phyloP scores from a whole-genome alignment of 2,113 vertebrate genomes.

The Tachycineta bicolor region DNA sequence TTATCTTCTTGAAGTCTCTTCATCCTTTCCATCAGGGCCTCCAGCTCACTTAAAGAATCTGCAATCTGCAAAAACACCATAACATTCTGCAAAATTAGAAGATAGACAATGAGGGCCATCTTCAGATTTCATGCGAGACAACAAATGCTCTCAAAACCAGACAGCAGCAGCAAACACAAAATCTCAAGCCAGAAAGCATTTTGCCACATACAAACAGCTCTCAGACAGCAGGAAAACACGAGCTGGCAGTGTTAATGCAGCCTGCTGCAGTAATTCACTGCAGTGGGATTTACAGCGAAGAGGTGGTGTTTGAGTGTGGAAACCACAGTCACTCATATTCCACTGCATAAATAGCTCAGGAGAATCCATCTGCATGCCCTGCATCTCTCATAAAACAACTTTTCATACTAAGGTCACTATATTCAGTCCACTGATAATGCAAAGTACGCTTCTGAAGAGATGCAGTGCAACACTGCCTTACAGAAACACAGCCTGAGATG shows the following conservation, averaged over 20 bases:
- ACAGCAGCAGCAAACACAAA: background rate
- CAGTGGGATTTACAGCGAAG: background rate
- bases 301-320: background rate
- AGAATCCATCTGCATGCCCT: background rate
- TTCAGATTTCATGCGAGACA: slow-evolving; percentile 8
- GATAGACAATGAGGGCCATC: background rate
- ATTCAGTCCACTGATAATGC: background rate
- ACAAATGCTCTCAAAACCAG: background rate
- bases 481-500: background rate
- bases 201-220: background rate
- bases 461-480: background rate
- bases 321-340: background rate
- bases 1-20: slow-evolving; percentile 83
- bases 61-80: slow-evolving; percentile 73
- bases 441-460: background rate
- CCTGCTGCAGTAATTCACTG: background rate
- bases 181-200: background rate
- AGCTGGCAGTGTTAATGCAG: background rate
- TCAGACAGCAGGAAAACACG: background rate
- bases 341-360: background rate
- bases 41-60: slow-evolving; percentile 83
- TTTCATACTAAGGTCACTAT: background rate
- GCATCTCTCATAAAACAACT: background rate
- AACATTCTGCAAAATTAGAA: slow-evolving; percentile 43
- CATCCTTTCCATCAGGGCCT: slow-evolving; percentile 86